Percentiles rank a stretch among this genome's conserved stretches.
Conservation (phyloP, 1,140 invertebrate genomes). For the Rhopalosiphum padi region DNA sequence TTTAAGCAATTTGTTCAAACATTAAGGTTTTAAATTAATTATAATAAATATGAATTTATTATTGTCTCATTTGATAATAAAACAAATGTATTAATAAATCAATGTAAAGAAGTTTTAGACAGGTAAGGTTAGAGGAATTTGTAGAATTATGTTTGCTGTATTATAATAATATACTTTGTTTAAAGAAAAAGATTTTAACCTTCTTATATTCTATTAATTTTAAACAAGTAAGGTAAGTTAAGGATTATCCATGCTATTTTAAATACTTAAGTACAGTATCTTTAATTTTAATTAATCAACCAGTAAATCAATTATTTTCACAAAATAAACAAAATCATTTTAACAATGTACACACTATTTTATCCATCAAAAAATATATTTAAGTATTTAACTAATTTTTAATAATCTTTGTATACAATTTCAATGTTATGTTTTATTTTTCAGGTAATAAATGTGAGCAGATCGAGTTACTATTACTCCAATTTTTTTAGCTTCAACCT, state of each 20-base stretch:
- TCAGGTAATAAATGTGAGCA: slow-evolving; percentile 48
- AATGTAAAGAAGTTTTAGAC: neutral
- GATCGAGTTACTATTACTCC: slow-evolving; percentile 32
- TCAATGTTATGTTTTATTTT: slow-evolving; percentile 47
- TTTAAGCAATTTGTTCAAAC: neutral
- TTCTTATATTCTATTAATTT: slow-evolving; percentile 25
- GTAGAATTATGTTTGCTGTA: neutral
- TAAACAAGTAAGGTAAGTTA: slow-evolving; percentile 48
- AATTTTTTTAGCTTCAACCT: slow-evolving; percentile 26
- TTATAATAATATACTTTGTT: neutral
- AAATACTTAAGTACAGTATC: neutral
- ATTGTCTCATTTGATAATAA: neutral
- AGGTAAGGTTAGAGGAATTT: slow-evolving; percentile 19
- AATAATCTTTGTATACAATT: slow-evolving; percentile 36
- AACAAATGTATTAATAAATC: neutral
- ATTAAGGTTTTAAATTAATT: neutral
- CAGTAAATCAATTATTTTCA: neutral
- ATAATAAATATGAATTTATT: neutral
- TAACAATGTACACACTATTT: neutral
- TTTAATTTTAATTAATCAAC: neutral
- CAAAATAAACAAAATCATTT: neutral
- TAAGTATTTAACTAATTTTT: neutral
- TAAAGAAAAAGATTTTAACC: neutral
- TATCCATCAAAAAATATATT: neutral
- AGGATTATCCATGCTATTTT: slow-evolving; percentile 22